Evolutionary conservation across 2,797 vertebrate species (phyloP).

Genomic region (Gymnodraco acuticeps): DNA sequence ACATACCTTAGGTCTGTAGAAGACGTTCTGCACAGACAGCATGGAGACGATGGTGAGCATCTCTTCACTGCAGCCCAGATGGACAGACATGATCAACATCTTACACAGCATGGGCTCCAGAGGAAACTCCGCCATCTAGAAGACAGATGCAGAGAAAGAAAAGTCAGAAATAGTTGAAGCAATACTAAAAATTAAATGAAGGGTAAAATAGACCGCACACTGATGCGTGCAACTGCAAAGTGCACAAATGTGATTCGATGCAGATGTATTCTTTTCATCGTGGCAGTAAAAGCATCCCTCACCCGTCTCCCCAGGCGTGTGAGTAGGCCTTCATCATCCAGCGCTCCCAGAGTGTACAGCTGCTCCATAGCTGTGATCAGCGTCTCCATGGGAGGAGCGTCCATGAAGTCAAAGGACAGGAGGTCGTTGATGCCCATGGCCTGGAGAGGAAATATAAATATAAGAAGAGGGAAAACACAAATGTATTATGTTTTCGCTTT

Average conservation of each 20-base stretch:
- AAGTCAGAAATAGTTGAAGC: fast-evolving
- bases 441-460: conserved; percentile 71
- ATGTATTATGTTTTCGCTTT: background rate
- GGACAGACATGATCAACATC: conserved; percentile 99
- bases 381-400: conserved; percentile 98
- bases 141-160: background rate
- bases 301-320: conserved; percentile 96
- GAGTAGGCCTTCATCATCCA: conserved; percentile 97
- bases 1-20: conserved; percentile 95
- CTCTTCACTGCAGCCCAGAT: conserved; percentile 97
- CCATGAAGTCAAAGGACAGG: conserved; percentile 99
- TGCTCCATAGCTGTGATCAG: conserved; percentile 99
- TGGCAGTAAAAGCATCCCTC: conserved; percentile 38
- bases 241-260: background rate
- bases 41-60: conserved; percentile 99
- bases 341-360: conserved; percentile 95
- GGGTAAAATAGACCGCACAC: background rate
- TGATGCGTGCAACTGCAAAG: background rate
- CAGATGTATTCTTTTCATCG: background rate
- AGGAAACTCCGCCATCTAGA: conserved; percentile 98
- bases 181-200: background rate
- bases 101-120: conserved; percentile 99
- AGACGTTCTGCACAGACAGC: conserved; percentile 98
- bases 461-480: background rate
- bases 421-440: conserved; percentile 99